Evolutionary conservation across 2,797 vertebrate genomes (phyloP).

Genomic region (Molossus molossus): DNA sequence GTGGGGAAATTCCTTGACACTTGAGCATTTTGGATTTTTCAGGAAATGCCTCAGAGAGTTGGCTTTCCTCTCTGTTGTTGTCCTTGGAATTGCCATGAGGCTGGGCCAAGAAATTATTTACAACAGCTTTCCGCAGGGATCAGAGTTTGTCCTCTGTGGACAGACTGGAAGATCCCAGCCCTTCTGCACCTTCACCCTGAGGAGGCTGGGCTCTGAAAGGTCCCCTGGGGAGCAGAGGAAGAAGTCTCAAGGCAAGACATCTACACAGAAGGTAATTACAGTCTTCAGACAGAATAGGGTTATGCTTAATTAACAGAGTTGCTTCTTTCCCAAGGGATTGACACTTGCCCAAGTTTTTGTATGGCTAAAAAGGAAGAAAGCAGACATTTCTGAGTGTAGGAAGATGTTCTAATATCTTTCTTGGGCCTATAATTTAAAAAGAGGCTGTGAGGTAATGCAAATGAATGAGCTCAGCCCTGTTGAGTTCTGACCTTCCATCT

Average conservation of each 20-base stretch:
- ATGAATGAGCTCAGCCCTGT: neutral
- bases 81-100: slow-evolving; percentile 37
- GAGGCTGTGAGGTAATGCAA: neutral
- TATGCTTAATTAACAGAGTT: slow-evolving; percentile 79
- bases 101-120: slow-evolving; percentile 68
- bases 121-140: slow-evolving; percentile 11
- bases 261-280: slow-evolving; percentile 72
- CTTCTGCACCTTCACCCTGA: slow-evolving; percentile 28
- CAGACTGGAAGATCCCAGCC: slow-evolving; percentile 31
- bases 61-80: slow-evolving; percentile 49
- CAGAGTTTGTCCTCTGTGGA: slow-evolving; percentile 2
- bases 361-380: slow-evolving; percentile 26
- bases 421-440: slow-evolving; percentile 38
- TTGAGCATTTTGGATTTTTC: slow-evolving; percentile 53
- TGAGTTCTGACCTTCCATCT: neutral
- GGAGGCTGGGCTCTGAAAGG: slow-evolving; percentile 42
- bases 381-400: slow-evolving; percentile 60
- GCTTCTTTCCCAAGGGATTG: slow-evolving; percentile 53
- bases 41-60: slow-evolving; percentile 58
- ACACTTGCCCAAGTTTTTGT: slow-evolving; percentile 55
- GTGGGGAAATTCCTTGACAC: slow-evolving; percentile 41
- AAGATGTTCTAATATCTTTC: slow-evolving; percentile 21
- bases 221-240: slow-evolving; percentile 32
- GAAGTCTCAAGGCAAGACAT: slow-evolving; percentile 57
- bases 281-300: slow-evolving; percentile 76